phyloP scores from a whole-genome alignment of 2,113 vertebrate species.

The Melanostigma gelatinosum region DNA sequence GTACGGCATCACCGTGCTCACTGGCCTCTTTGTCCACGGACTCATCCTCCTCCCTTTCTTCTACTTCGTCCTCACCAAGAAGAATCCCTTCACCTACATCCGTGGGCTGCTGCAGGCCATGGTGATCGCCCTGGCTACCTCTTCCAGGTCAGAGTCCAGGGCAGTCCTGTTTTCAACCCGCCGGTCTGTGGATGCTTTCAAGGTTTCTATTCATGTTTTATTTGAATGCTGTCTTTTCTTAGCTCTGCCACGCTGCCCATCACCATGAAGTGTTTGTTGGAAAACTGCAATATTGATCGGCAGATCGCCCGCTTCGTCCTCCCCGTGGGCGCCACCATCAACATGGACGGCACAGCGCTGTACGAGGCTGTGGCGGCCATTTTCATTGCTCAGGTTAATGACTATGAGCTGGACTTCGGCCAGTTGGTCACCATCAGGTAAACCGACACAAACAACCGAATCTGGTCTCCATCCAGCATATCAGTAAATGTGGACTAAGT shows the following conservation, averaged over 20 bases:
- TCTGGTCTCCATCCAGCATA: no score
- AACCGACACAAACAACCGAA: neutral
- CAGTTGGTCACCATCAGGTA: constrained; percentile 92
- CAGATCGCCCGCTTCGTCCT: constrained; percentile 90
- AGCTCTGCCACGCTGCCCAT: constrained; percentile 92
- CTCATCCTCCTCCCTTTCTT: constrained; percentile 86
- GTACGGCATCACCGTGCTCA: constrained; percentile 87
- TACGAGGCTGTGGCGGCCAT: constrained; percentile 91
- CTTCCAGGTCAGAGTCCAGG: constrained; percentile 84
- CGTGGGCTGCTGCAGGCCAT: constrained; percentile 89
- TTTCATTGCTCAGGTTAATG: constrained; percentile 92
- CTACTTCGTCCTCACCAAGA: constrained; percentile 85
- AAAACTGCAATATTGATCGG: constrained; percentile 88
- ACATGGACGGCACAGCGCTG: constrained; percentile 91
- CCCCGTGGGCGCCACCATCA: constrained; percentile 90
- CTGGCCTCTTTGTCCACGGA: constrained; percentile 85
- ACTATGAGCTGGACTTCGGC: constrained; percentile 89
- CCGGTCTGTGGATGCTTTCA: neutral
- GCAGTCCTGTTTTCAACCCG: neutral
- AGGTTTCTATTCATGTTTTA: neutral
- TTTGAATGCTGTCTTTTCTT: constrained; percentile 21
- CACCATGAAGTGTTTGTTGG: constrained; percentile 92
- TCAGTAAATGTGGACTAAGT: no score
- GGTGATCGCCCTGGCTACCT: constrained; percentile 91
- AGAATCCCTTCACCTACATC: constrained; percentile 89